Conservation (phyloP, 2,888 invertebrate genomes). For the Arenicola marina region DNA sequence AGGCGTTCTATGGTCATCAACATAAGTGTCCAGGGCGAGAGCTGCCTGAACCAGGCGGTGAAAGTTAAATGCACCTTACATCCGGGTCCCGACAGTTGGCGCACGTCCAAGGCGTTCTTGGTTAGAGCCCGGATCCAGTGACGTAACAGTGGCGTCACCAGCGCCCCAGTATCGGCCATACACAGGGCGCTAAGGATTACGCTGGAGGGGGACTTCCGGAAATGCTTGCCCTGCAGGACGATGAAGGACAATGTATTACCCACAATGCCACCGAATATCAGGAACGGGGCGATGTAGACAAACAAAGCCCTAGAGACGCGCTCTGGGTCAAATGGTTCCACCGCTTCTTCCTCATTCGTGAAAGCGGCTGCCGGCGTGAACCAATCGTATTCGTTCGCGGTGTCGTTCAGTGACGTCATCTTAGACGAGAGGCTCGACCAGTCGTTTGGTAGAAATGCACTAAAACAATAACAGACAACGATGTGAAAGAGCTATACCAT, state of each 20-base stretch:
- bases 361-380: too few species aligned
- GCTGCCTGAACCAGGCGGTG: not conserved
- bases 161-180: not conserved
- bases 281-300: too few species aligned
- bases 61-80: not conserved
- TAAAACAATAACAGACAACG: too few species aligned
- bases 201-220: not conserved
- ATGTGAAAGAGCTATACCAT: too few species aligned
- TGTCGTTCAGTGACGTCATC: too few species aligned
- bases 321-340: too few species aligned
- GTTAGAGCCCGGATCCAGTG: not conserved
- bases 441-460: too few species aligned
- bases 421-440: too few species aligned
- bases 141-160: not conserved
- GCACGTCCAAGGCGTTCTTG: not conserved
- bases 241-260: not conserved
- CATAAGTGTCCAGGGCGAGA: not conserved
- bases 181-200: not conserved
- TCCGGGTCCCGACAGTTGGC: not conserved
- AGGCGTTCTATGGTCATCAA: not conserved
- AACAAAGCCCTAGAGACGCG: too few species aligned
- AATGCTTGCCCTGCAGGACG: not conserved
- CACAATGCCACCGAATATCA: too few species aligned
- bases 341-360: too few species aligned
- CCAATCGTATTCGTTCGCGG: too few species aligned